Conservation (phyloP, 2,797 vertebrate genomes). For the Rhinophrynus dorsalis region DNA sequence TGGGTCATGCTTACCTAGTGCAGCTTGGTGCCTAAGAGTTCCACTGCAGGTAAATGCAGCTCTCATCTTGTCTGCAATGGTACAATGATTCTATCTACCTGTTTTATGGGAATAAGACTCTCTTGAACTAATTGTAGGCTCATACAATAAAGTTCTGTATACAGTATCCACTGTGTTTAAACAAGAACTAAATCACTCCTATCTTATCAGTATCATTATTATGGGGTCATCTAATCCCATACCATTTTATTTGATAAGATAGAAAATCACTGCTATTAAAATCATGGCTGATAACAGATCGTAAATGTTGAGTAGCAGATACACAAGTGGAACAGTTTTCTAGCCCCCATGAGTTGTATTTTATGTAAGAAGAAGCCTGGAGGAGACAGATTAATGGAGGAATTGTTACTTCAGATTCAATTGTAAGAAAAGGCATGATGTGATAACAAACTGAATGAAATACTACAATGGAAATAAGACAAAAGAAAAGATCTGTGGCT, state of each 20-base stretch:
- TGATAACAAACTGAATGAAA: slow-evolving; percentile 11
- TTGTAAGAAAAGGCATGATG: slow-evolving; percentile 6
- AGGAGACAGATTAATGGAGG: slow-evolving; percentile 74
- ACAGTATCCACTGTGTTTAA: background rate
- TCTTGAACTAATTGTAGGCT: too few species aligned
- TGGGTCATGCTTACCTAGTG: too few species aligned
- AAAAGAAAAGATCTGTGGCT: too few species aligned
- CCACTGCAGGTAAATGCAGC: too few species aligned
- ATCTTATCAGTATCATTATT: slow-evolving; percentile 7
- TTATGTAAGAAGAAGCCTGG: slow-evolving; percentile 80
- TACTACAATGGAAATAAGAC: too few species aligned
- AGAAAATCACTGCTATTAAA: slow-evolving; percentile 76
- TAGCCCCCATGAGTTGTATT: slow-evolving; percentile 73
- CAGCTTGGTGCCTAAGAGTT: too few species aligned
- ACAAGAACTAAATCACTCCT: background rate
- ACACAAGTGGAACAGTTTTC: slow-evolving; percentile 72
- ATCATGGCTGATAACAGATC: slow-evolving; percentile 64
- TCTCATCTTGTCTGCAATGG: too few species aligned
- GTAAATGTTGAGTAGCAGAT: slow-evolving; percentile 74
- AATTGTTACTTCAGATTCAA: slow-evolving; percentile 35
- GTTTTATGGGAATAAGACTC: too few species aligned
- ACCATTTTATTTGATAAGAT: slow-evolving; percentile 70
- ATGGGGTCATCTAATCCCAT: slow-evolving; percentile 59
- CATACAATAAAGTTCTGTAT: background rate
- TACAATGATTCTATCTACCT: too few species aligned